These are phyloP conservation scores for Ceratoteleas bidentatus DNA, from an alignment of 1,140 invertebrate species.

Conservation along the genomic window DNA sequence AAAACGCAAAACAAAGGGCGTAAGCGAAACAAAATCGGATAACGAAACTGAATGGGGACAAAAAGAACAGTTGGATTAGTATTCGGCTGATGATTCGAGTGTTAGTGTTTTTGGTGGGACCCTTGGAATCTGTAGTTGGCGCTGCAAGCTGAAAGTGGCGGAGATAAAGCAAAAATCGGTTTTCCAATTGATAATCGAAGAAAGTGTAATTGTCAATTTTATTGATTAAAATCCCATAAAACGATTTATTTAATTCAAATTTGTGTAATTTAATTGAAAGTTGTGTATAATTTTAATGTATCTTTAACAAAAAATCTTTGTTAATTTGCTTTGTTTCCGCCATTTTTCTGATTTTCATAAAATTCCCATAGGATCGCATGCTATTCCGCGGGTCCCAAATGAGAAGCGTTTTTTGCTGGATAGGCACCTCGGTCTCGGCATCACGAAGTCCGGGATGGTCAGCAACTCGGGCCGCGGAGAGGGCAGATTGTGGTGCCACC, in stretches of 20 bases:
- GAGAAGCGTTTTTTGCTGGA: too few species aligned
- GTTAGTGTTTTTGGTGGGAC: neutral
- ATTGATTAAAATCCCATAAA: too few species aligned
- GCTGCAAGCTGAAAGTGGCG: neutral
- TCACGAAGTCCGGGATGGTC: conserved; percentile 84
- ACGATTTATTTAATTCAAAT: neutral
- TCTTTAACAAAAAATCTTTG: too few species aligned
- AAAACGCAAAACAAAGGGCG: conserved; percentile 32
- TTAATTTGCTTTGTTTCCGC: too few species aligned
- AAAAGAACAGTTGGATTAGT: conserved; percentile 38
- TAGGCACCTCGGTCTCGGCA: conserved; percentile 83
- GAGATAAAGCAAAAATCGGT: neutral
- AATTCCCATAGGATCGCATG: too few species aligned
- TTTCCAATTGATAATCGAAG: too few species aligned
- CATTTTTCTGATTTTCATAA: too few species aligned
- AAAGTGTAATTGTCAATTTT: neutral
- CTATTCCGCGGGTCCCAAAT: too few species aligned
- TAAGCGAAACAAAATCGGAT: conserved; percentile 29
- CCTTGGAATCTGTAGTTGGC: too few species aligned
- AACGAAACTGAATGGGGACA: conserved; percentile 29
- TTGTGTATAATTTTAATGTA: too few species aligned
- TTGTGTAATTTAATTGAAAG: too few species aligned
- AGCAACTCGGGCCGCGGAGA: conserved; percentile 85
- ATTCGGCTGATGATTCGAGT: neutral
- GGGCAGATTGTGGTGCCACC: conserved; percentile 86